phyloP scores from a whole-genome alignment of 2,113 vertebrate species.

The Caranx ignobilis region DNA sequence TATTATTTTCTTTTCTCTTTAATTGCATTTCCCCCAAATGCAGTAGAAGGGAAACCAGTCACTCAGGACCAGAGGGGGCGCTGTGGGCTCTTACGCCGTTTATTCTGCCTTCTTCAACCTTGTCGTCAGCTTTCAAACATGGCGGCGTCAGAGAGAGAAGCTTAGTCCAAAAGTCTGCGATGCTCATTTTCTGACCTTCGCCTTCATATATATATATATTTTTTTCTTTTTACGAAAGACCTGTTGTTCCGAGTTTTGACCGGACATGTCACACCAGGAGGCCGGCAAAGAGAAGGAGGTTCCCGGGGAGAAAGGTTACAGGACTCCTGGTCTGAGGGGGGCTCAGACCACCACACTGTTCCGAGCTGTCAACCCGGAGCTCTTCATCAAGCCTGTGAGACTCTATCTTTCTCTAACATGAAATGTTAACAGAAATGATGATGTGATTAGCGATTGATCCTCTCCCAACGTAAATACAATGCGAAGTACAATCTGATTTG shows the following conservation, averaged over 20 bases:
- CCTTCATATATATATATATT: fast-evolving
- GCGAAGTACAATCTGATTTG: no score
- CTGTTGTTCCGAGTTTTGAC: fast-evolving
- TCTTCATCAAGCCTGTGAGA: constrained; percentile 97
- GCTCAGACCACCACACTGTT: constrained; percentile 91
- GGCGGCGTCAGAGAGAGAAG: not conserved
- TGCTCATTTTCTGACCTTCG: fast-evolving
- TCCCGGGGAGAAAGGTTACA: constrained; percentile 76
- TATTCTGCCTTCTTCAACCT: not conserved
- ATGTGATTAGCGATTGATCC: no score
- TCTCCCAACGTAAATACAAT: no score
- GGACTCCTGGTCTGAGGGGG: constrained; percentile 87
- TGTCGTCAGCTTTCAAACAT: constrained; percentile 35
- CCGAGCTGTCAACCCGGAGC: constrained; percentile 94
- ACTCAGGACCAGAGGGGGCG: constrained; percentile 28
- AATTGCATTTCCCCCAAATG: no score
- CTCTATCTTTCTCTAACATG: no score
- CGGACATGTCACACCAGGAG: constrained; percentile 86
- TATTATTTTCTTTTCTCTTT: no score
- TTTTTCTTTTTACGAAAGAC: not conserved
- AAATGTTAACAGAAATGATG: no score
- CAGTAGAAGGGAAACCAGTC: not conserved
- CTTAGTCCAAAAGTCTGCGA: not conserved
- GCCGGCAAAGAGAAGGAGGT: constrained; percentile 69
- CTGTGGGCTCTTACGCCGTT: not conserved